Conservation (phyloP, 1,140 invertebrate genomes). For the Drosophila dunni region DNA sequence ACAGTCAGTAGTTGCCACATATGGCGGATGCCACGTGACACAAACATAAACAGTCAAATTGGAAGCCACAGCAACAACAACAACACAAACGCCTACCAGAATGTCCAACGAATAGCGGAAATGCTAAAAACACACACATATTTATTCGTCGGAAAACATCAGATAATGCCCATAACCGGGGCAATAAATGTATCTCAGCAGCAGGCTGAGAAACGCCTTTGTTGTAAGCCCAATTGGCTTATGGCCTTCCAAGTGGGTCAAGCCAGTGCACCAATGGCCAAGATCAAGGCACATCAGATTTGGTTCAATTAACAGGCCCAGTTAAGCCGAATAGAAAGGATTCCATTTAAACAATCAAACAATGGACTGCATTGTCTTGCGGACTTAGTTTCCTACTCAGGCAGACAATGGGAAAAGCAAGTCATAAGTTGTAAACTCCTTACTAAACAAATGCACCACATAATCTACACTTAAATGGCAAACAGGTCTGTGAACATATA, state of each 20-base stretch:
- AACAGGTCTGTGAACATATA: too few species aligned
- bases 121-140: constrained; percentile 30
- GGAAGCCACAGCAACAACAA: constrained; percentile 30
- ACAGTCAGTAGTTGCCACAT: constrained; percentile 54
- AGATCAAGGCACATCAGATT: constrained; percentile 41
- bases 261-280: constrained; percentile 40
- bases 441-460: neutral
- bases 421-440: constrained; percentile 1
- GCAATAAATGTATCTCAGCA: constrained; percentile 9
- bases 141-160: constrained; percentile 50
- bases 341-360: constrained; percentile 54
- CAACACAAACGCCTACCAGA: constrained; percentile 5
- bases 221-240: constrained; percentile 20
- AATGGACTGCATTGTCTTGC: constrained; percentile 62
- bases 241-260: constrained; percentile 17
- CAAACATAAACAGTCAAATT: constrained; percentile 68
- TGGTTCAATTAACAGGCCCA: constrained; percentile 54
- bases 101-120: constrained; percentile 70
- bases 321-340: constrained; percentile 43
- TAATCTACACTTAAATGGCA: too few species aligned
- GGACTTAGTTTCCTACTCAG: constrained; percentile 7
- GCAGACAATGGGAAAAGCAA: constrained; percentile 36
- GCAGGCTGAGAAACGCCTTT: constrained; percentile 17
- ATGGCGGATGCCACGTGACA: constrained; percentile 79
- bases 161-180: constrained; percentile 12